These are phyloP conservation scores for Leptonema lineaticorne DNA, from an alignment of 1,140 invertebrate genomes.

Conservation along the genomic window DNA sequence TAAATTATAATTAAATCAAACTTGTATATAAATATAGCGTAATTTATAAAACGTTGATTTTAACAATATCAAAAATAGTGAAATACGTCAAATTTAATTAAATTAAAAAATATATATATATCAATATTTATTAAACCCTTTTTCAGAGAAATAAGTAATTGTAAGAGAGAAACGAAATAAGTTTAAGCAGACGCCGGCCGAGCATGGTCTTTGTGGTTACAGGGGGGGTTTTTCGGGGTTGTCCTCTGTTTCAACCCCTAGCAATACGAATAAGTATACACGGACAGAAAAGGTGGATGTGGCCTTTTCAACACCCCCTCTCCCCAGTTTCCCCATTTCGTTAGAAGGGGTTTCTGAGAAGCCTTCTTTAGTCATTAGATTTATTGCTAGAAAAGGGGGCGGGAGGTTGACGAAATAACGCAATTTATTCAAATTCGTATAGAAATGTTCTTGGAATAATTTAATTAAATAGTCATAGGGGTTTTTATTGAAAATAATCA, in stretches of 20 bases:
- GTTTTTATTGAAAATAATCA: too few relatives aligned
- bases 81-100: background rate
- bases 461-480: too few relatives aligned
- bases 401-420: too few relatives aligned
- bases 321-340: background rate
- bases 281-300: background rate
- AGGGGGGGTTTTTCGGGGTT: background rate
- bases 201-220: constrained; percentile 12
- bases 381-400: background rate
- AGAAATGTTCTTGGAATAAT: too few relatives aligned
- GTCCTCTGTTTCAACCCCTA: background rate
- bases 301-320: background rate
- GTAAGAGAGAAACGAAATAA: constrained; percentile 15
- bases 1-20: too few relatives aligned
- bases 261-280: too few relatives aligned
- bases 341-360: background rate
- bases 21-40: too few relatives aligned
- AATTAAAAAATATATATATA: background rate
- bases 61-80: background rate
- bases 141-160: too few relatives aligned
- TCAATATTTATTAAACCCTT: too few relatives aligned
- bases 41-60: too few relatives aligned
- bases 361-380: constrained; percentile 5
- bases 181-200: constrained; percentile 19
- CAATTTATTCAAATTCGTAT: too few relatives aligned